Base-by-base conservation (phyloP, 2,113 vertebrate species). In the Hemicordylus capensis region DNA sequence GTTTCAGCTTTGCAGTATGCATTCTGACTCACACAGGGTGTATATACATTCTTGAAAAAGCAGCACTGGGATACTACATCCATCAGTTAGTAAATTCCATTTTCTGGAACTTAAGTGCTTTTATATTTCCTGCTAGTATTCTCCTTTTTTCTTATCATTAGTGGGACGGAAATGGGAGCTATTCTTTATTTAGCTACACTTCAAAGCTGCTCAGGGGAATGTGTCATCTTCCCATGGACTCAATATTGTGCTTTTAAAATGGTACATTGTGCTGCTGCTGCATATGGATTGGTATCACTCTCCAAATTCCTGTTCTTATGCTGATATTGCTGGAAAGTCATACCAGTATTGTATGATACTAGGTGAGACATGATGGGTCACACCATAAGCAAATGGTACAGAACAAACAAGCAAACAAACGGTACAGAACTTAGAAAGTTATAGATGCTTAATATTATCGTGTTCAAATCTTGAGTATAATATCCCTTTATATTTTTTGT, bases 121-220 rank as follows among this genome's bases (percentile, higher is more conserved):
- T 83, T 91, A 61, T 91, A 77, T 86, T 86, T 81, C 84, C 90
- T 72, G 84, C 83, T 90, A 66, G n/a, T 37, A 64, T 89, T 44
- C n/a, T 5, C 1, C 24, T 58, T 6, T 92, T 91, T 88, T 91
- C 87, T 89, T 88, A 82, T 46, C 87, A 8, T 42, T 87, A 14
- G 59, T 79, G 83, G 91, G 93, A 95, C 94, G 70, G 59, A 34
- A 90, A 94, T 2, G 85, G 46, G 89, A 88, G 15, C 75, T 90
- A 85, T 95, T 90, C 77, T 37, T 34, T 76, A 92, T 90, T 59
- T 76, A 69, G 26, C 8, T 75, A 46, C 75, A 58, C 77, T 93
- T 92, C 87, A 91, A 88, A 90, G 76, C 77, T 80, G 8, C 61
- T 85, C 76, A 82, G 79, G 4, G 67, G 80, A 17, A 85, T 69